These are phyloP conservation scores for Tipula confusa DNA, from an alignment of 2,888 invertebrate genomes.

Conservation along the genomic window DNA sequence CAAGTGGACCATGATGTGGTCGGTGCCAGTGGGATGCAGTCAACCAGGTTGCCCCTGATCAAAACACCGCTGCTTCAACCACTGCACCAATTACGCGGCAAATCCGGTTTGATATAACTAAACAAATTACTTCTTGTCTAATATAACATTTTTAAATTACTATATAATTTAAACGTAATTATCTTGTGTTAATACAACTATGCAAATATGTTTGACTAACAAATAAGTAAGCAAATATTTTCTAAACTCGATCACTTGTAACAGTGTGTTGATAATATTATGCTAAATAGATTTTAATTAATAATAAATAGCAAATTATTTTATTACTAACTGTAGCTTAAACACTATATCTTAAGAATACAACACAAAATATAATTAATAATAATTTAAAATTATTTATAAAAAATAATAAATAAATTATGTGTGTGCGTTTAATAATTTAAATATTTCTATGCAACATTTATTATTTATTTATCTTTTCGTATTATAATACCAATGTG, in stretches of 20 bases:
- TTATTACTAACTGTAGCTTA: not conserved
- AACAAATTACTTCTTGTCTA: too few species aligned
- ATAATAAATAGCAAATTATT: not conserved
- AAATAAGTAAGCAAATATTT: not conserved
- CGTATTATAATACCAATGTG: not conserved
- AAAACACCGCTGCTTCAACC: too few species aligned
- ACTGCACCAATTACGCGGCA: too few species aligned
- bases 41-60: too few species aligned
- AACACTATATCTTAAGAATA: not conserved
- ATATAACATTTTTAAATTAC: too few species aligned
- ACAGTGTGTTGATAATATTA: not conserved
- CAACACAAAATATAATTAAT: not conserved
- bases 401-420: not conserved
- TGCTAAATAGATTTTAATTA: not conserved
- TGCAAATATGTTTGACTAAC: not conserved
- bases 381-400: not conserved
- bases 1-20: too few species aligned
- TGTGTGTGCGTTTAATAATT: not conserved
- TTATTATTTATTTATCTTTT: not conserved
- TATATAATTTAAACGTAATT: too few species aligned
- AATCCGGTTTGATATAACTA: too few species aligned
- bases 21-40: too few species aligned
- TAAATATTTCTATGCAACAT: not conserved
- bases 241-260: not conserved
- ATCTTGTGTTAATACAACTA: too few species aligned